Conservation (phyloP, 2,797 vertebrate genomes). For the Tachyglossus aculeatus region DNA sequence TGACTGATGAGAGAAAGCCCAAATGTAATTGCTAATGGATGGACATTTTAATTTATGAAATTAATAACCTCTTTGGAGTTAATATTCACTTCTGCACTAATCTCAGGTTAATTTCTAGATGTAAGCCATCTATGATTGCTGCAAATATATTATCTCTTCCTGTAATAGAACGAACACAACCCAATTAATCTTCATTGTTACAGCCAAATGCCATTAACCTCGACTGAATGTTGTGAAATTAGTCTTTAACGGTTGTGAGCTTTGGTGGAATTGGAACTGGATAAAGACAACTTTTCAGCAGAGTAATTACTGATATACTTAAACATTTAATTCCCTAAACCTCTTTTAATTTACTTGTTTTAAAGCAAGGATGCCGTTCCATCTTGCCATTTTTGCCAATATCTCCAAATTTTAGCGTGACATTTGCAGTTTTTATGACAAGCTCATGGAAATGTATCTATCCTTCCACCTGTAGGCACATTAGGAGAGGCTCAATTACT, state of each 20-base stretch:
- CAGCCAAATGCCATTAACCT: slow-evolving; percentile 39
- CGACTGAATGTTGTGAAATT: slow-evolving; percentile 45
- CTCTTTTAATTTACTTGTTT: slow-evolving; percentile 34
- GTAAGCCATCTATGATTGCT: background rate
- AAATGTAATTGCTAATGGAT: background rate
- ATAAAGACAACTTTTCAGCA: background rate
- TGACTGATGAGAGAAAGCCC: background rate
- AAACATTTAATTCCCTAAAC: slow-evolving; percentile 30
- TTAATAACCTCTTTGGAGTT: slow-evolving; percentile 1
- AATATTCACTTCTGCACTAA: background rate
- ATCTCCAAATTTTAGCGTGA: slow-evolving; percentile 52
- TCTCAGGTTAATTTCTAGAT: slow-evolving; percentile 9
- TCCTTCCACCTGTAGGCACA: slow-evolving; percentile 44
- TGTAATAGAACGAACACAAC: slow-evolving; percentile 29
- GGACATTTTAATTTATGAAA: slow-evolving; percentile 28
- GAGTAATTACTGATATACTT: slow-evolving; percentile 21
- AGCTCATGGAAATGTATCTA: slow-evolving; percentile 49
- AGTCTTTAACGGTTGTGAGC: background rate
- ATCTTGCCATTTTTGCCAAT: slow-evolving; percentile 40
- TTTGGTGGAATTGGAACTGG: slow-evolving; percentile 10
- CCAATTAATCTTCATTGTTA: slow-evolving; percentile 31
- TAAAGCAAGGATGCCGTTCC: slow-evolving; percentile 34
- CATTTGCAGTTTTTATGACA: slow-evolving; percentile 62
- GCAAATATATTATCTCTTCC: slow-evolving; percentile 1
- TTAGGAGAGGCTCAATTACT: slow-evolving; percentile 53